Evolutionary conservation across 2,888 invertebrate genomes (phyloP), one percentile per base, ranked within the genome.

Genomic region (Ochropacha duplaris): DNA sequence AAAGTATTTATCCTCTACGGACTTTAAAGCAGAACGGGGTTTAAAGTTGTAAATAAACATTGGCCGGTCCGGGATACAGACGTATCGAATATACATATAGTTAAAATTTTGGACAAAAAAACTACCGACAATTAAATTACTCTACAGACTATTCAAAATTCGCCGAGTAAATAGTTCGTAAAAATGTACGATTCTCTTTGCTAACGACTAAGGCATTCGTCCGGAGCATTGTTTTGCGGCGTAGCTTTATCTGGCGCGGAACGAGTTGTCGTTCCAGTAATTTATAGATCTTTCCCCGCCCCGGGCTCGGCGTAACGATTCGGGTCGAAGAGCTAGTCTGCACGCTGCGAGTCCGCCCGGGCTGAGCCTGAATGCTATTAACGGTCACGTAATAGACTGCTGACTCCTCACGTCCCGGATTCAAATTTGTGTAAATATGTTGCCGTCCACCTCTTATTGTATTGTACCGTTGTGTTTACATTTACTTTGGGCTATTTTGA

Each of bases 241-340:
- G 84, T 83, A 83, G 88, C 88, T 87, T 90, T 90, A 91, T 90
- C 90, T 90, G 87, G 87, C 84, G 81, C 81, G 81, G 87, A 90
- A 89, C 88, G 87, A 90, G 88, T 89, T 90, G 89, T 90, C 90
- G 88, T 91, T 90, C 71, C 81, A 81, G 86, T 91, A 89, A 91
- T 90, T 91, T 91, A 92, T 92, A 89, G 90, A 88, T 86, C 79
- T 87, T 84, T 84, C 85, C 84, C 88, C 88, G 89, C 89, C 88
- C 83, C 86, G 72, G 85, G 88, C 86, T 75, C 72, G 71, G 76
- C 80, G 80, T 82, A 83, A 84, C 86, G 81, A 83, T 84, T 83
- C 73, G 80, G 78, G 74, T 75, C 76, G 81, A 77, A 76, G 74
- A 84, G 78, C 79, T 74, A 70, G 76, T 71, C 76, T 72, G 74